Percentiles rank a stretch among this genome's conserved stretches.
These are phyloP conservation scores for Hydropsyche betteni DNA, from an alignment of 2,888 invertebrate species.

Conservation along the genomic window DNA sequence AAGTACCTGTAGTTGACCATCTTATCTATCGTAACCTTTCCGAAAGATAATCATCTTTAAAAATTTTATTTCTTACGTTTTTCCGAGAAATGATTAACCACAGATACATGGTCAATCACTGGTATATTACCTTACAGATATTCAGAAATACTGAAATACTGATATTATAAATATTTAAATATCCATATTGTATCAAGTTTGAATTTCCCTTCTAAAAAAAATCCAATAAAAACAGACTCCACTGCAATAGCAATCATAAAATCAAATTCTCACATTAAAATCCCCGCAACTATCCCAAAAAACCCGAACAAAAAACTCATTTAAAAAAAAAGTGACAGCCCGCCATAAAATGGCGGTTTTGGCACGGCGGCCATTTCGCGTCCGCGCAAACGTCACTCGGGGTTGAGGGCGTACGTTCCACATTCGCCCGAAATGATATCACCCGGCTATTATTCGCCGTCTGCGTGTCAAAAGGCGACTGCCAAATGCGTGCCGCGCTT, in stretches of 20 bases:
- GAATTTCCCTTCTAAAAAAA: too few species aligned
- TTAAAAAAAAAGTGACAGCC: not conserved
- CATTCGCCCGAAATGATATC: slow-evolving; percentile 2
- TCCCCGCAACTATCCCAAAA: not conserved
- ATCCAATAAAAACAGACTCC: too few species aligned
- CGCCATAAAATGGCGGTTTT: slow-evolving; percentile 18
- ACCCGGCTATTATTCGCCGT: slow-evolving; percentile 7
- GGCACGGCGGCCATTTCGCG: not conserved
- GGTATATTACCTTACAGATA: too few species aligned
- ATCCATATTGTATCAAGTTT: too few species aligned
- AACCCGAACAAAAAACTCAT: not conserved
- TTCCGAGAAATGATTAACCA: too few species aligned
- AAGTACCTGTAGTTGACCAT: too few species aligned
- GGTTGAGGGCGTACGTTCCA: not conserved
- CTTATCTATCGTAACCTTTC: too few species aligned
- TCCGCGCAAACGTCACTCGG: not conserved
- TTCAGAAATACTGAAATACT: too few species aligned
- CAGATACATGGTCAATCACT: too few species aligned
- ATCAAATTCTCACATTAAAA: not conserved
- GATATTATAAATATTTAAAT: too few species aligned
- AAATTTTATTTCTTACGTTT: too few species aligned
- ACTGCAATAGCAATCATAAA: not conserved
- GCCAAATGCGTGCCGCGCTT: not conserved
- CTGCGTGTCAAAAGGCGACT: not conserved
- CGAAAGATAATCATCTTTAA: too few species aligned